Evolutionary conservation across 2,888 invertebrate genomes (phyloP).

Genomic region (Meandrusa payeni): DNA sequence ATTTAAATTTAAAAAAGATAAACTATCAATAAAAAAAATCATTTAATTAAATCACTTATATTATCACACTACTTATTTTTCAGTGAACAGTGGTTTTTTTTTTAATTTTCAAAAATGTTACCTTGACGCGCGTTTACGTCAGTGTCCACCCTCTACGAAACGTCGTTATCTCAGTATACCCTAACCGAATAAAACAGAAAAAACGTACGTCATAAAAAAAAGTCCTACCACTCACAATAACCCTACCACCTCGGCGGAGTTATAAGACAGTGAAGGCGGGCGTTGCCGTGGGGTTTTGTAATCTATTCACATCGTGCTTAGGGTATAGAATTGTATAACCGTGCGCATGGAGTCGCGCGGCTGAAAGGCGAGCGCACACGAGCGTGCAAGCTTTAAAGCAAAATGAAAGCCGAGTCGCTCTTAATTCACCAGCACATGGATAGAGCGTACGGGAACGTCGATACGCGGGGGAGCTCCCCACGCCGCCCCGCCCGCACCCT

Average conservation of each 20-base stretch:
- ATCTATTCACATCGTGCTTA: conserved; percentile 56
- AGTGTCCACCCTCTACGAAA: conserved; percentile 65
- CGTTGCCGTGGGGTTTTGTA: conserved; percentile 46
- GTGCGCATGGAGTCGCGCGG: conserved; percentile 49
- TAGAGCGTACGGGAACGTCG: conserved; percentile 61
- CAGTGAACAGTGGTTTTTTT: too few species aligned
- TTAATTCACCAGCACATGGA: conserved; percentile 77
- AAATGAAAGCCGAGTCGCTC: conserved; percentile 81
- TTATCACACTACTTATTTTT: too few species aligned
- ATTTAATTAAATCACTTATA: too few species aligned
- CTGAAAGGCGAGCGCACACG: conserved; percentile 78
- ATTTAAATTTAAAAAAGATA: background rate
- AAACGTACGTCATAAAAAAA: conserved; percentile 80
- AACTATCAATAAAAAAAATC: background rate
- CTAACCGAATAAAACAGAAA: conserved; percentile 79
- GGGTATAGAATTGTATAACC: conserved; percentile 56
- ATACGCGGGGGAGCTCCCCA: conserved; percentile 54
- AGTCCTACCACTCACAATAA: conserved; percentile 78
- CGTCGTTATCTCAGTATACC: conserved; percentile 78
- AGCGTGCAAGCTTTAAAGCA: conserved; percentile 76
- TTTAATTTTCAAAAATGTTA: conserved; percentile 40
- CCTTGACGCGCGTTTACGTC: conserved; percentile 56
- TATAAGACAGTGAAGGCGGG: conserved; percentile 73
- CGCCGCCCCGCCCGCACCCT: conserved; percentile 45
- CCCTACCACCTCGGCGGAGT: conserved; percentile 72